Evolutionary conservation across 2,113 vertebrate genomes (phyloP), one percentile per base, ranked within the genome.

Genomic region (rabbit (Oryctolagus cuniculus)): DNA sequence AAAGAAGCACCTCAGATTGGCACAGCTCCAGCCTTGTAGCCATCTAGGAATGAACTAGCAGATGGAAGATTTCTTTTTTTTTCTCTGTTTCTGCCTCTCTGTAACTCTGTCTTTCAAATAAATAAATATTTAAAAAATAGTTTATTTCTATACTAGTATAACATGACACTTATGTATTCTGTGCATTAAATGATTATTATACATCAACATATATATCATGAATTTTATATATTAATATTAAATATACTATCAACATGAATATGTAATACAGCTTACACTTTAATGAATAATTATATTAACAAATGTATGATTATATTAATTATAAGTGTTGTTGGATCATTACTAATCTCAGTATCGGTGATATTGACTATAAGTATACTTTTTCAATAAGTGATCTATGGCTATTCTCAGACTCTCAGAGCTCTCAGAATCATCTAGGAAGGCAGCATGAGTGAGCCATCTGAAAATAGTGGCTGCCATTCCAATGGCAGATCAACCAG

Each of bases 381-480:
- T 44, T 38, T 31, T 13, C 31, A 22, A 8, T 69, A 29, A 63
- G 6, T 31, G 36, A 15, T 24, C 10, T 31, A 10, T 11, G 2
- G 3, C 22, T 7, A 4, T 36, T 11, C 34, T n/a, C n/a, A 44
- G n/a, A 24, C 4, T 3, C 34, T 61, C 4, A 4, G 10, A 0
- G 24, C 36, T 53, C 12, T 11, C 0, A 0, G 17, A 22, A 63
- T 21, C 0, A 27, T 1, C 55, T 25, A 8, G 3, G 17, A 31
- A 36, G 34, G 83, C 13, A 16, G 21, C 17, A 4, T 21, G 19
- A 8, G 34, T 31, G 5, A 1, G 7, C 12, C 6, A 3, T 10
- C 27, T 31, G 44, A 22, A 63, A 61, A 55, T 10, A 22, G 25
- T 0, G 8, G 1, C 31, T 27, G 25, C 3, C 0, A 2, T 0